These are phyloP conservation scores for Sesamia nonagrioides DNA, from an alignment of 1,140 invertebrate species.

Conservation along the genomic window DNA sequence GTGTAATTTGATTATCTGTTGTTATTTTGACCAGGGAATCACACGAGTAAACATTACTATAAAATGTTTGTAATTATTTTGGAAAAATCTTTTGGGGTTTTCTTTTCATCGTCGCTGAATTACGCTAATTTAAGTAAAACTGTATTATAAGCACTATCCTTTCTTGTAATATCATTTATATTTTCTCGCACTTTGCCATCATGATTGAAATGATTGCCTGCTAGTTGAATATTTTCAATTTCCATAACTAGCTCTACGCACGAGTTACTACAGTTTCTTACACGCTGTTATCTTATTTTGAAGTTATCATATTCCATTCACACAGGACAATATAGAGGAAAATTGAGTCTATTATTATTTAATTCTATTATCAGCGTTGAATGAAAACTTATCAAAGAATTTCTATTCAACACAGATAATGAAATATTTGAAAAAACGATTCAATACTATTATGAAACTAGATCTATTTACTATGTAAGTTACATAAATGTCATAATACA, in stretches of 20 bases:
- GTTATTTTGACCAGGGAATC: too few species aligned
- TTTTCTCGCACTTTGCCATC: neutral
- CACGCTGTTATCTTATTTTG: neutral
- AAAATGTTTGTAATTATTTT: too few species aligned
- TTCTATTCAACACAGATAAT: too few species aligned
- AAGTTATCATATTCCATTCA: neutral
- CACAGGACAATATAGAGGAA: neutral
- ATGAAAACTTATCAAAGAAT: neutral
- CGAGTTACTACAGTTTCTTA: neutral
- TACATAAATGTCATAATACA: constrained; percentile 12
- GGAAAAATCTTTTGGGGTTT: too few species aligned
- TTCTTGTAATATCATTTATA: neutral
- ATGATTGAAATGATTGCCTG: too few species aligned
- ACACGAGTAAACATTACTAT: too few species aligned
- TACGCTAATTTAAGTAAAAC: neutral
- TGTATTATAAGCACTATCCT: neutral
- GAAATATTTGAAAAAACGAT: neutral
- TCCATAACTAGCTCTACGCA: neutral
- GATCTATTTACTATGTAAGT: neutral
- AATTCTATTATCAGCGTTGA: constrained; percentile 19
- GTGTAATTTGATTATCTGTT: too few species aligned
- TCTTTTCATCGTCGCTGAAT: too few species aligned
- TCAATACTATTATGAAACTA: constrained; percentile 5
- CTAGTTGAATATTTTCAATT: neutral
- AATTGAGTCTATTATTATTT: constrained; percentile 10